Evolutionary conservation across 2,797 vertebrate species (phyloP).

Genomic region (Xenops minutus): DNA sequence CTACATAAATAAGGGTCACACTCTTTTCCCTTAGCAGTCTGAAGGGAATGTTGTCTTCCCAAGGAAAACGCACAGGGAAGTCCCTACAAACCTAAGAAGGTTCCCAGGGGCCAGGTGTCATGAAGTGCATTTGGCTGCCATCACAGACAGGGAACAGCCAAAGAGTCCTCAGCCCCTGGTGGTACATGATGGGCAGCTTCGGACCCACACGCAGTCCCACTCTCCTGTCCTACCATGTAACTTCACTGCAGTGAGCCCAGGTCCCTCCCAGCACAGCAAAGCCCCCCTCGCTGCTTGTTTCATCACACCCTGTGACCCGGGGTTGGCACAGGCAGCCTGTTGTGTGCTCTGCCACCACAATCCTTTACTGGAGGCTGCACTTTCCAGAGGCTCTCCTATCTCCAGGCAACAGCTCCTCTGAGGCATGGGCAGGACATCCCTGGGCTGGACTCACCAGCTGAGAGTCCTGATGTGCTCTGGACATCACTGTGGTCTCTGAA

Average conservation of each 20-base stretch:
- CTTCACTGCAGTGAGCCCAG: background rate
- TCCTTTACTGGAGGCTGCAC: background rate
- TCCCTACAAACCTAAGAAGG: background rate
- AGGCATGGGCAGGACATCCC: rapidly evolving
- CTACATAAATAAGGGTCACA: background rate
- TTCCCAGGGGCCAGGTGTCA: background rate
- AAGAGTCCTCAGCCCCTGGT: rapidly evolving
- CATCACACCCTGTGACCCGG: rapidly evolving
- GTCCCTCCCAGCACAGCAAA: background rate
- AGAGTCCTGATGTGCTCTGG: background rate
- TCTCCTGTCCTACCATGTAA: background rate
- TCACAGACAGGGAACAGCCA: rapidly evolving
- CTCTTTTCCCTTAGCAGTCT: background rate
- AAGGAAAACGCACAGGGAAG: background rate
- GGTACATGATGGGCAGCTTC: background rate
- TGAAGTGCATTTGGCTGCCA: background rate
- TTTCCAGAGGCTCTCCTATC: background rate
- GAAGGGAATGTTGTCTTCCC: background rate
- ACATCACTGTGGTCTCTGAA: background rate
- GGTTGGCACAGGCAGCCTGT: background rate
- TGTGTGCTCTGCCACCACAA: background rate
- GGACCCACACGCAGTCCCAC: rapidly evolving
- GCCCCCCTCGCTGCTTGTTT: background rate
- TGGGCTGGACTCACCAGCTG: background rate
- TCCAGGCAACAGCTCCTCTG: rapidly evolving